Percentiles rank a stretch among this genome's conserved stretches.
phyloP scores from a whole-genome alignment of 2,888 invertebrate species.

The Tipula vernalis region DNA sequence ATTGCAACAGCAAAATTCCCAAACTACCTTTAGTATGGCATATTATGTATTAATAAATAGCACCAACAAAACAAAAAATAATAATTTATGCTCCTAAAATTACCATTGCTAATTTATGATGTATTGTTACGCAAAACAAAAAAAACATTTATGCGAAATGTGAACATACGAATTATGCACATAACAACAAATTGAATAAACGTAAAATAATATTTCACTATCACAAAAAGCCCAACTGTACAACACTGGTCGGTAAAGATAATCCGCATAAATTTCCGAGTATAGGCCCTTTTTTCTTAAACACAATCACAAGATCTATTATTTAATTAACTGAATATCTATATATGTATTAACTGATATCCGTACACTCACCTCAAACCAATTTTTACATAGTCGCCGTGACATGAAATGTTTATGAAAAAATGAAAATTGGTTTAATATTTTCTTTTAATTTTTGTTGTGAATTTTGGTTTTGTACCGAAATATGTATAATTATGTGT shows the following conservation, averaged over 20 bases:
- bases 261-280: background rate
- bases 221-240: background rate
- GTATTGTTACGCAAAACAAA: background rate
- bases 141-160: background rate
- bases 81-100: background rate
- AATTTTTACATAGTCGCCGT: background rate
- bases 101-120: background rate
- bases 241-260: background rate
- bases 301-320: too few species aligned
- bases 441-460: background rate
- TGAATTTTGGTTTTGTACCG: background rate
- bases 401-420: background rate
- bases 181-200: background rate
- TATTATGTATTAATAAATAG: background rate
- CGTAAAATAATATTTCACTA: background rate
- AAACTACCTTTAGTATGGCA: background rate
- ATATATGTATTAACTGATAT: too few species aligned
- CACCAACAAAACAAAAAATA: background rate
- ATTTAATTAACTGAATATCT: too few species aligned
- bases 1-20: too few species aligned
- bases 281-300: background rate
- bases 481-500: background rate
- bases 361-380: background rate
- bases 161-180: background rate
- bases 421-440: background rate